These are phyloP conservation scores for Sapayoa aenigma DNA, from an alignment of 2,113 vertebrate species.

Conservation along the genomic window DNA sequence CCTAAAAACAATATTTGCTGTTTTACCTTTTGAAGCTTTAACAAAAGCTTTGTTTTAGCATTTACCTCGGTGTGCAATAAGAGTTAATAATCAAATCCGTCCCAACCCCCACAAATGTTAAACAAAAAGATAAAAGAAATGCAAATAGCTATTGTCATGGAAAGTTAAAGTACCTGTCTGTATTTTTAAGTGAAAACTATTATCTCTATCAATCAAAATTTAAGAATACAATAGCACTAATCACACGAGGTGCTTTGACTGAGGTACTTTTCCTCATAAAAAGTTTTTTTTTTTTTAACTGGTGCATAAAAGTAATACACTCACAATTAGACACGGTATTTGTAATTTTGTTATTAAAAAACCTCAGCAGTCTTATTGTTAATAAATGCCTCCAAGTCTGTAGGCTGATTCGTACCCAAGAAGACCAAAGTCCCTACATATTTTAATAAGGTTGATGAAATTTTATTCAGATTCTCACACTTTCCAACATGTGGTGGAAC, in stretches of 20 bases:
- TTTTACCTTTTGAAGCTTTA: constrained; percentile 78
- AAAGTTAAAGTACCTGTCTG: constrained; percentile 88
- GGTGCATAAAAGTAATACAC: constrained; percentile 77
- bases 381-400: constrained; percentile 75
- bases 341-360: constrained; percentile 83
- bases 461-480: constrained; percentile 74
- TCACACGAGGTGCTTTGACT: constrained; percentile 83
- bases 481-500: constrained; percentile 80
- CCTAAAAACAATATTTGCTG: constrained; percentile 83
- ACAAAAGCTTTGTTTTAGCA: constrained; percentile 85
- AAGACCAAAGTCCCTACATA: constrained; percentile 74
- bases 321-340: constrained; percentile 78
- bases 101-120: constrained; percentile 84
- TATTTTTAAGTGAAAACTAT: constrained; percentile 89
- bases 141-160: constrained; percentile 89
- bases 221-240: constrained; percentile 87
- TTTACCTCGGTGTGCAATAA: constrained; percentile 79
- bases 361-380: constrained; percentile 76
- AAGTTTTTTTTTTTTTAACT: constrained; percentile 65
- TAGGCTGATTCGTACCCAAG: constrained; percentile 74
- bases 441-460: constrained; percentile 78
- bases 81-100: constrained; percentile 85
- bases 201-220: constrained; percentile 91
- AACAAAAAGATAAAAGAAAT: constrained; percentile 89
- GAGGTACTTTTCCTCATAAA: constrained; percentile 79